Evolutionary conservation across 2,113 vertebrate species (phyloP).

Genomic region (Proterorhinus semilunaris): DNA sequence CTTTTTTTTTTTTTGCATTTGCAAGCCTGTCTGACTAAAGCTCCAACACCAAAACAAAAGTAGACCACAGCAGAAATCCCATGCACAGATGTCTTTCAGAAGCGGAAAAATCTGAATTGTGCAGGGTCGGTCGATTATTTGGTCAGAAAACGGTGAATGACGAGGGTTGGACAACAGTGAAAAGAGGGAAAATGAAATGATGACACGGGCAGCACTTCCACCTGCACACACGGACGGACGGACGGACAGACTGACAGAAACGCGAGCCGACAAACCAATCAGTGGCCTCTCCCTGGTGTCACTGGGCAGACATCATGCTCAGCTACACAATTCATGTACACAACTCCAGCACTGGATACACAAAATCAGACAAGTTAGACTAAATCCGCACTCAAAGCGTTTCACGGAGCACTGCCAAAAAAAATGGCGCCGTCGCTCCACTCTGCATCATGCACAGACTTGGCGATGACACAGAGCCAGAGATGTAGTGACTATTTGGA

Average conservation of each 20-base stretch:
- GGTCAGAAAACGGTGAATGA: slow-evolving; percentile 33
- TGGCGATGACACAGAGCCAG: not conserved
- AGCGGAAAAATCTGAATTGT: slow-evolving; percentile 5
- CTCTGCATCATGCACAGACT: not conserved
- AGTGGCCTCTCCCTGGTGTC: slow-evolving; percentile 58
- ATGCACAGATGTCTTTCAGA: not conserved
- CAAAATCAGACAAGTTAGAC: slow-evolving; percentile 38
- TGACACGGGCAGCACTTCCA: slow-evolving; percentile 58
- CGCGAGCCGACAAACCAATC: slow-evolving; percentile 60
- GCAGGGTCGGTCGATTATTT: slow-evolving; percentile 27
- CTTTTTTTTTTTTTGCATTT: not conserved
- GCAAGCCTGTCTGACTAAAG: not conserved
- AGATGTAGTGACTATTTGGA: slow-evolving; percentile 2
- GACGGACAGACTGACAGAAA: slow-evolving; percentile 40
- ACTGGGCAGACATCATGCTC: slow-evolving; percentile 59
- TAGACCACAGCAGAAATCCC: not conserved
- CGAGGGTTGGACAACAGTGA: slow-evolving; percentile 34
- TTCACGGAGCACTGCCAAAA: slow-evolving; percentile 26
- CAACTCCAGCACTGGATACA: slow-evolving; percentile 21
- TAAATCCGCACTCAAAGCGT: slow-evolving; percentile 35
- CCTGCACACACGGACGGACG: slow-evolving; percentile 44
- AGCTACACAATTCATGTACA: slow-evolving; percentile 19
- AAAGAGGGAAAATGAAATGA: slow-evolving; percentile 56
- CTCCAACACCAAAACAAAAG: not conserved
- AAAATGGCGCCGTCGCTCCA: slow-evolving; percentile 9